Conservation (phyloP, 2,113 vertebrate genomes). For the Pelusios castaneus region DNA sequence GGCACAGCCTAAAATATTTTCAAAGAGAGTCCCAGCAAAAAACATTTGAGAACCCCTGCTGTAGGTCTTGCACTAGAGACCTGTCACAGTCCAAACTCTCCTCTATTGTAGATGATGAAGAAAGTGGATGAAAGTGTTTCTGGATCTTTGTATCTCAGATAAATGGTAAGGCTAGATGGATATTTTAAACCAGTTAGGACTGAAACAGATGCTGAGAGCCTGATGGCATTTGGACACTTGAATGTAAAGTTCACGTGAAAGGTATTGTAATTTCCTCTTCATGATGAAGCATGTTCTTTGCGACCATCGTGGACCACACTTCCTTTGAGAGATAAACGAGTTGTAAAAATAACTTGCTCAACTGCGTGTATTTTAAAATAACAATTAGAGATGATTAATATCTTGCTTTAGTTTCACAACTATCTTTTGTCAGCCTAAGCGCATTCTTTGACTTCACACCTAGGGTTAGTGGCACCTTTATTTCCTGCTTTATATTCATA, state of each 20-base stretch:
- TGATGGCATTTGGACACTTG: fast-evolving
- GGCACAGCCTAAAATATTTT: too few species aligned
- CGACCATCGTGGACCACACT: not conserved
- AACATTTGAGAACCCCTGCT: not conserved
- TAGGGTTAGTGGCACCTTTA: not conserved
- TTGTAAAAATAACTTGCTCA: not conserved
- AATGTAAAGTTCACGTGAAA: not conserved
- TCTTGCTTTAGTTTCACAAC: conserved; percentile 11
- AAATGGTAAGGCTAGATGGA: not conserved
- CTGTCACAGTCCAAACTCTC: not conserved
- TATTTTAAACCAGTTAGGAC: fast-evolving
- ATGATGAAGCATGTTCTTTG: not conserved
- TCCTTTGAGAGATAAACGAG: not conserved
- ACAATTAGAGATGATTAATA: not conserved
- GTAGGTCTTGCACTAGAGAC: not conserved
- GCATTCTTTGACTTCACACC: not conserved
- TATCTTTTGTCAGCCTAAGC: not conserved
- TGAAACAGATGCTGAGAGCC: not conserved
- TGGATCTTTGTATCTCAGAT: not conserved
- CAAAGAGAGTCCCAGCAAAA: too few species aligned
- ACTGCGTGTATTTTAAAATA: not conserved
- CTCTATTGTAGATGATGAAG: not conserved
- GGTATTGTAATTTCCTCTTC: not conserved
- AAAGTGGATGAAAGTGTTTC: not conserved
- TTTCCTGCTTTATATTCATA: not conserved